Conservation (phyloP, 1,140 invertebrate genomes). For the Rhopalosiphum maidis region DNA sequence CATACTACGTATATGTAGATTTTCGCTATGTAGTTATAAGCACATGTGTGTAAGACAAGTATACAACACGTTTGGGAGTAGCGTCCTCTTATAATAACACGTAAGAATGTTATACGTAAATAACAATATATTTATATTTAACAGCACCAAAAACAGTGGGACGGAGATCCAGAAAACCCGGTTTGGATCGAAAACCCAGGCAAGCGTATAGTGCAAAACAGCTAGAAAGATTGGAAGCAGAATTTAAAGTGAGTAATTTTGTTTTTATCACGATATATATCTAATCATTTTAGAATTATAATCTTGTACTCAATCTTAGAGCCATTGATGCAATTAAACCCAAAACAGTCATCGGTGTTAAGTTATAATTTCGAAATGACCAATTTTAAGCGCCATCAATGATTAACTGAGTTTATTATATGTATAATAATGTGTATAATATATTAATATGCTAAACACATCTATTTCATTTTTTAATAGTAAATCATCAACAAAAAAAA, state of each 20-base stretch:
- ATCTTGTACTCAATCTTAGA: not conserved
- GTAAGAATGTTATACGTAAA: not conserved
- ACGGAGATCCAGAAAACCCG: slow-evolving; percentile 80
- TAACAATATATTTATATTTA: slow-evolving; percentile 37
- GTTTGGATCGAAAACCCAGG: slow-evolving; percentile 88
- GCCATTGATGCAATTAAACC: no score
- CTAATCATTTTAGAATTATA: not conserved
- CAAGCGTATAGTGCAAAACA: slow-evolving; percentile 96
- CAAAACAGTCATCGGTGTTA: not conserved
- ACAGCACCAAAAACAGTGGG: slow-evolving; percentile 79
- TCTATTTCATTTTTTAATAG: not conserved
- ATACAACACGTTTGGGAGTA: not conserved
- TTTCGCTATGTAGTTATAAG: no score
- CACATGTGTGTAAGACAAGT: no score
- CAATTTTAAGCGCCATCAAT: not conserved
- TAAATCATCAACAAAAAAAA: not conserved
- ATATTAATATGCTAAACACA: not conserved
- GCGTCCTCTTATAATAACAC: no score
- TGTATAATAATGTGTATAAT: not conserved
- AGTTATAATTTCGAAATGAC: not conserved
- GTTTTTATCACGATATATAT: not conserved
- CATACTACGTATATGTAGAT: no score
- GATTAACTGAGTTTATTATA: not conserved
- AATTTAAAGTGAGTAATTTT: slow-evolving; percentile 77
- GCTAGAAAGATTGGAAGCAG: slow-evolving; percentile 85